Percentiles rank a stretch among this genome's conserved stretches.
These are phyloP conservation scores for Cyphomyrus plagiostoma DNA, from an alignment of 2,113 vertebrate genomes.

Conservation along the genomic window DNA sequence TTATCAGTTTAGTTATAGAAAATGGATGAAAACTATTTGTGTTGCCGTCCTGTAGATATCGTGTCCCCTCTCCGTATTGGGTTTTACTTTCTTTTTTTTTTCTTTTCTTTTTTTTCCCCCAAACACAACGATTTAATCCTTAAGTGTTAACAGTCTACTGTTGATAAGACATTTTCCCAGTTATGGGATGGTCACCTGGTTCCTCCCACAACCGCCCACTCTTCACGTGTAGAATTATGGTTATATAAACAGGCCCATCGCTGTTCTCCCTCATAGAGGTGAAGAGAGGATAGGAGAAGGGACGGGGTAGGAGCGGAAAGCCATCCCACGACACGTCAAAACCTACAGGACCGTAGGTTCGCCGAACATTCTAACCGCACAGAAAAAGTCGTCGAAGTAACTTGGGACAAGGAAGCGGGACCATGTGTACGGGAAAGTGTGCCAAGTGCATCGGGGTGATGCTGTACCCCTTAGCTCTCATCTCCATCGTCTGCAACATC, in stretches of 20 bases:
- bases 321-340: background rate
- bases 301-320: background rate
- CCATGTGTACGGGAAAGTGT: slow-evolving; percentile 69
- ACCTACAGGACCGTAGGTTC: background rate
- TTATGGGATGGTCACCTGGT: background rate
- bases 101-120: background rate
- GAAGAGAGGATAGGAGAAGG: background rate
- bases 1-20: background rate
- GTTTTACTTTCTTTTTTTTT: background rate
- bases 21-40: background rate
- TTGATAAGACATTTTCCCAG: background rate
- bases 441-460: slow-evolving; percentile 52
- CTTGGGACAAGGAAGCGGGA: background rate
- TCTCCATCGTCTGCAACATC: slow-evolving; percentile 67
- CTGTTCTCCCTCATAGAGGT: background rate
- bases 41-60: background rate
- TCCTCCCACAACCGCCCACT: background rate
- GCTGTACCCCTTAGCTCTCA: slow-evolving; percentile 57
- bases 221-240: background rate
- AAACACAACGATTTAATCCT: background rate
- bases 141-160: background rate
- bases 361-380: too few relatives aligned
- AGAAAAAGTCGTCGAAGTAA: background rate
- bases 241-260: background rate
- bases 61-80: background rate